phyloP scores from a whole-genome alignment of 2,888 invertebrate genomes.

The Aplocera efformata region DNA sequence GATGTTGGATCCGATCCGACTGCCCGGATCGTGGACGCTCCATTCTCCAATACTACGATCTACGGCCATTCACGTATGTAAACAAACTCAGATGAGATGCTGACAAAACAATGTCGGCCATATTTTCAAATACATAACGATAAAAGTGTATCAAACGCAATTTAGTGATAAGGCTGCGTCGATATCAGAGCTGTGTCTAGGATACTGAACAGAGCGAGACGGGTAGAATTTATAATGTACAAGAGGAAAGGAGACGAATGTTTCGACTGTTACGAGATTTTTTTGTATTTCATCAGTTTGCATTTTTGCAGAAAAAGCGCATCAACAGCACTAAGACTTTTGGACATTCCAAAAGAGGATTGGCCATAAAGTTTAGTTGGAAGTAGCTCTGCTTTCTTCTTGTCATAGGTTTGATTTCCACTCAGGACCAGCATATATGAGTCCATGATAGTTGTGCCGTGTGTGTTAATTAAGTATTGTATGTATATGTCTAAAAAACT shows the following conservation, averaged over 20 bases:
- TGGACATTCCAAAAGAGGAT: no score
- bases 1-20: constrained; percentile 3
- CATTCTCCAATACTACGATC: constrained; percentile 72
- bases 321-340: constrained; percentile 58
- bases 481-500: no score
- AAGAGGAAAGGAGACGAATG: constrained; percentile 41
- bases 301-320: no score
- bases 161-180: constrained; percentile 74
- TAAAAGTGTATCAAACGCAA: constrained; percentile 36
- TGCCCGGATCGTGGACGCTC: constrained; percentile 45
- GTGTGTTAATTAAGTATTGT: no score
- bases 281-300: no score
- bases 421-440: no score
- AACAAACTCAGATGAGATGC: constrained; percentile 57
- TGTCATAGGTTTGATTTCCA: no score
- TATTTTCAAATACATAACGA: constrained; percentile 40
- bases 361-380: no score
- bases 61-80: constrained; percentile 76
- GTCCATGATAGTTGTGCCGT: no score
- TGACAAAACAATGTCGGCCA: constrained; percentile 48
- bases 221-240: constrained; percentile 17
- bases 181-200: constrained; percentile 77
- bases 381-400: no score
- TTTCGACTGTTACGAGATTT: constrained; percentile 67
- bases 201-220: constrained; percentile 60